Base-by-base conservation (phyloP, 2,797 vertebrate genomes). In the Phylloscopus collybita region DNA sequence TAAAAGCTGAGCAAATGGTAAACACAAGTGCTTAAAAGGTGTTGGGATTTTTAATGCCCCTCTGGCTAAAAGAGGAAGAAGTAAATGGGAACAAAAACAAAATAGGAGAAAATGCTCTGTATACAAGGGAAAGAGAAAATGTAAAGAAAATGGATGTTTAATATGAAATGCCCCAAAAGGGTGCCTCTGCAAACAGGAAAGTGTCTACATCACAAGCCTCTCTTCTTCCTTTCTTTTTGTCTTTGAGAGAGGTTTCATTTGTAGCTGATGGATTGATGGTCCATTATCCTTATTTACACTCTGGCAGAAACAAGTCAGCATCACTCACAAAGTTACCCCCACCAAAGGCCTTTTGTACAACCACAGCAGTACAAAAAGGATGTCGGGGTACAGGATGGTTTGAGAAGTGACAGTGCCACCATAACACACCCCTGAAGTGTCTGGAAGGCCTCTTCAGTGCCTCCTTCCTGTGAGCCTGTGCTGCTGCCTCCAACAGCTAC, bases 11-110 rank as follows among this genome's bases (percentile, higher is more conserved):
- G 50, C 0, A 3, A 92, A 86, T 65, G 74, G 83, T 95, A 90
- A 97, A 86, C 67, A 80, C 60, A 80, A 87, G 87, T 71, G 80
- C 83, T 92, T 94, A 80, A 88, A 94, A 94, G 69, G 61, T 78
- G 42, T 45, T 42, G 50, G 22, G 4, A 4, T 72, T 75, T 78
- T 65, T 90, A 75, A 84, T 86, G 62, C 21, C 45, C 75, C 79
- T 92, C 69, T 86, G 83, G 86, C 92, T 92, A 65, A 85, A 90
- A 86, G 57, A 81, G n/a, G 70, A 69, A 54, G 56, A 84, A 57
- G 50, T 23, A 86, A 93, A 71, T 56, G 71, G 60, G 57, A 72
- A 78, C 40, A 80, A 90, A 90, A 87, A 7, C 42, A 86, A 44
- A 82, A 44, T 16, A 80, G 86, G 85, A 66, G 23, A 69, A 90